A percentile compares a stretch with the other conserved stretches of the same genome.
These are phyloP conservation scores for Temnopleurus reevesii DNA, from an alignment of 53 echinoderm and acorn worm genomes.

Conservation along the genomic window DNA sequence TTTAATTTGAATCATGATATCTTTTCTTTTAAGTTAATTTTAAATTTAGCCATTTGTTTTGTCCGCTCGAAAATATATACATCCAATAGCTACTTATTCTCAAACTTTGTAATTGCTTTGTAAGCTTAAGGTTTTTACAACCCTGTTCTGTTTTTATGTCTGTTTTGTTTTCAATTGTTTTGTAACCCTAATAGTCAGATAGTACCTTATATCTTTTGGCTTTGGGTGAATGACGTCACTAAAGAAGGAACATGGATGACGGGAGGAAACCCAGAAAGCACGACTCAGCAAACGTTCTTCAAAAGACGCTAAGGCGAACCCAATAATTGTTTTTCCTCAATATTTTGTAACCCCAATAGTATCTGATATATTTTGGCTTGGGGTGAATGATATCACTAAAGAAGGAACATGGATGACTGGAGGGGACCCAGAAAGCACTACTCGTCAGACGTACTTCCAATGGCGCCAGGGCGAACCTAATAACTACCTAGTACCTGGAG, in stretches of 20 bases:
- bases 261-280: constrained; percentile 63
- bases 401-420: constrained; percentile 69
- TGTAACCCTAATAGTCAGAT: no score
- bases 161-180: no score
- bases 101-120: no score
- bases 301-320: constrained; percentile 64
- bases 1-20: no score
- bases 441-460: constrained; percentile 48
- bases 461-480: constrained; percentile 67
- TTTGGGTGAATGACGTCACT: constrained; percentile 67
- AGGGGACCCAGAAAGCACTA: constrained; percentile 54
- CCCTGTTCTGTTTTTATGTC: no score
- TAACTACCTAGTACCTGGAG: constrained; percentile 46
- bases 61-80: no score
- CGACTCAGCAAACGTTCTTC: constrained; percentile 31
- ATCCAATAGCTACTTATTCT: no score
- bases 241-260: constrained; percentile 62
- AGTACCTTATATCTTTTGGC: constrained; percentile 70
- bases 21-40: no score
- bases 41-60: no score
- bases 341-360: constrained; percentile 25
- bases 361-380: constrained; percentile 71
- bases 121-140: no score
- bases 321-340: no score
- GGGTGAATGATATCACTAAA: constrained; percentile 60